phyloP scores from a whole-genome alignment of 23 tunicate genomes.

The Ascidia mentula region DNA sequence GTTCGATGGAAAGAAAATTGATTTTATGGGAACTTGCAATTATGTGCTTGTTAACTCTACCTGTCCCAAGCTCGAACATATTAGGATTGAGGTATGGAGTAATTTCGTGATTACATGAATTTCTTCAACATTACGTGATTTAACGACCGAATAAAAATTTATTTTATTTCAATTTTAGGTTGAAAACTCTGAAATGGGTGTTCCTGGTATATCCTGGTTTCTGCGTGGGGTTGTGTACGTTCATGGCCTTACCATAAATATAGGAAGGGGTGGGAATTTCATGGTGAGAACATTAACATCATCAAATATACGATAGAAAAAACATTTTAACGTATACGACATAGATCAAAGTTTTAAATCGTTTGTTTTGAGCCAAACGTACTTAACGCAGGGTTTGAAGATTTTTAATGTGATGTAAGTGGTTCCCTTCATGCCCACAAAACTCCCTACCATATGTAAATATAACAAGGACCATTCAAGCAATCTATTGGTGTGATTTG shows the following conservation, averaged over 20 bases:
- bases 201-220: constrained; percentile 53
- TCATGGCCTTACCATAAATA: constrained; percentile 25
- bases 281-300: constrained; percentile 19
- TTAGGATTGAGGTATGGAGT: constrained; percentile 26
- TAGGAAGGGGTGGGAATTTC: constrained; percentile 37
- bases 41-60: constrained; percentile 44
- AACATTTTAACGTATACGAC: no score
- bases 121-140: no score
- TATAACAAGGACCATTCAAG: no score
- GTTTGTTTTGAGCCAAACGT: neutral
- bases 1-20: constrained; percentile 40
- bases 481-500: no score
- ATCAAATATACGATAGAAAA: no score
- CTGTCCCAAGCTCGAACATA: constrained; percentile 26
- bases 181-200: constrained; percentile 45
- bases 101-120: neutral
- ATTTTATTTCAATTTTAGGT: neutral
- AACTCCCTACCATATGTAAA: no score
- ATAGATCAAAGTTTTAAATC: no score
- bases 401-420: neutral
- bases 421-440: neutral
- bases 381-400: neutral
- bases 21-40: constrained; percentile 64
- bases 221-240: constrained; percentile 21
- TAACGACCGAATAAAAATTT: neutral